Evolutionary conservation across 1,140 invertebrate species (phyloP).

Genomic region (Heliothis subflexa): DNA sequence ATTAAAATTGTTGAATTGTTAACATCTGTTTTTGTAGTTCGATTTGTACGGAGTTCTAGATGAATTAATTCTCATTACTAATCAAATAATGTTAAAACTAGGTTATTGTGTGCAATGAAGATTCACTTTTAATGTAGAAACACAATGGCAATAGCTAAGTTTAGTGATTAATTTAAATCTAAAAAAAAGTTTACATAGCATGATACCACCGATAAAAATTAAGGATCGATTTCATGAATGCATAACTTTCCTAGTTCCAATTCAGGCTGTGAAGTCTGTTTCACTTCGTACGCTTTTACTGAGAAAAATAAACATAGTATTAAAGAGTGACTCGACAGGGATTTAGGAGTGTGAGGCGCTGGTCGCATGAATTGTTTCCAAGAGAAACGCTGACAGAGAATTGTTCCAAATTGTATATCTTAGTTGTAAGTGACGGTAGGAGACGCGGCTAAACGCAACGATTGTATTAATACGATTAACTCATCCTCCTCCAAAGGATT

Average conservation of each 20-base stretch:
- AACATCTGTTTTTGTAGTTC: constrained; percentile 2
- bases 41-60: background rate
- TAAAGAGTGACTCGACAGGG: constrained; percentile 39
- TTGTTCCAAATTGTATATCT: constrained; percentile 50
- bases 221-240: constrained; percentile 59
- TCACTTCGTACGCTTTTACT: constrained; percentile 53
- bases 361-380: constrained; percentile 66
- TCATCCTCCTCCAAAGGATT: constrained; percentile 2
- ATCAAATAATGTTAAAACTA: constrained; percentile 4
- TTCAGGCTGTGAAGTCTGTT: constrained; percentile 72
- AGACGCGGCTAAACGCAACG: constrained; percentile 14
- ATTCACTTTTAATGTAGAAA: background rate
- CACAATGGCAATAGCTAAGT: constrained; percentile 11
- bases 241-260: constrained; percentile 57
- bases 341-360: constrained; percentile 67
- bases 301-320: constrained; percentile 20
- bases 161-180: constrained; percentile 21
- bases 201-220: constrained; percentile 32
- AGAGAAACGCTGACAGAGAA: constrained; percentile 48
- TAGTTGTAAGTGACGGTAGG: constrained; percentile 8
- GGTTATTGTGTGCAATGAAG: constrained; percentile 3
- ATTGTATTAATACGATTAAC: constrained; percentile 34
- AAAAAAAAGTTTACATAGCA: constrained; percentile 43
- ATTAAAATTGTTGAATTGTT: background rate
- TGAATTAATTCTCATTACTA: background rate